These are phyloP conservation scores for Xiphophorus maculatus DNA, from an alignment of 2,113 vertebrate species.

Conservation along the genomic window DNA sequence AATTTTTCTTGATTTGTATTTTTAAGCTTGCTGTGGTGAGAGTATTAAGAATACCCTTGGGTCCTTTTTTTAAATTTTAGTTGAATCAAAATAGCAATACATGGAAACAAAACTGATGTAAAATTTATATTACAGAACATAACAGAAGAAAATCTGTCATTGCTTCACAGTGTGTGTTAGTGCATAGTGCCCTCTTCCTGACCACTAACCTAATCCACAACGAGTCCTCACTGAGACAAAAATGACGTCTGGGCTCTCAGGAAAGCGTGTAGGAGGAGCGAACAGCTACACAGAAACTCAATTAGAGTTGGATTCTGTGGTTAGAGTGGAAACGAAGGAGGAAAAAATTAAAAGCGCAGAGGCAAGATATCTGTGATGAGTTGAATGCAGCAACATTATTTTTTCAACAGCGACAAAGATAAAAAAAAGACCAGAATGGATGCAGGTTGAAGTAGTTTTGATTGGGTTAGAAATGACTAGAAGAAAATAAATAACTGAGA, in stretches of 20 bases:
- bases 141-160: background rate
- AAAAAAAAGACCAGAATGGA: background rate
- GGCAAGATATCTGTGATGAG: background rate
- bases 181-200: conserved; percentile 10
- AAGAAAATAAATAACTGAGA: no score
- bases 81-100: background rate
- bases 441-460: background rate
- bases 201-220: conserved; percentile 21
- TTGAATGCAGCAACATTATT: background rate
- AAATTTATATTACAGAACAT: background rate
- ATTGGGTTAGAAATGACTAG: background rate
- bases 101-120: background rate
- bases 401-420: background rate
- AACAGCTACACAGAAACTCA: conserved; percentile 66
- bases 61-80: no score
- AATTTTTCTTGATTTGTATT: background rate
- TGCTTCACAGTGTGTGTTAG: conserved; percentile 6
- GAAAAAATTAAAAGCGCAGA: background rate
- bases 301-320: conserved; percentile 62
- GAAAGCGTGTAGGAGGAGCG: conserved; percentile 26
- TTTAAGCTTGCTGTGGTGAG: background rate
- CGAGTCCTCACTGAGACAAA: conserved; percentile 15
- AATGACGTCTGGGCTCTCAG: conserved; percentile 30
- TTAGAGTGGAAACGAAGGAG: conserved; percentile 2
- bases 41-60: no score